Evolutionary conservation across 1,140 invertebrate genomes (phyloP).

Genomic region (Anadara kagoshimensis): DNA sequence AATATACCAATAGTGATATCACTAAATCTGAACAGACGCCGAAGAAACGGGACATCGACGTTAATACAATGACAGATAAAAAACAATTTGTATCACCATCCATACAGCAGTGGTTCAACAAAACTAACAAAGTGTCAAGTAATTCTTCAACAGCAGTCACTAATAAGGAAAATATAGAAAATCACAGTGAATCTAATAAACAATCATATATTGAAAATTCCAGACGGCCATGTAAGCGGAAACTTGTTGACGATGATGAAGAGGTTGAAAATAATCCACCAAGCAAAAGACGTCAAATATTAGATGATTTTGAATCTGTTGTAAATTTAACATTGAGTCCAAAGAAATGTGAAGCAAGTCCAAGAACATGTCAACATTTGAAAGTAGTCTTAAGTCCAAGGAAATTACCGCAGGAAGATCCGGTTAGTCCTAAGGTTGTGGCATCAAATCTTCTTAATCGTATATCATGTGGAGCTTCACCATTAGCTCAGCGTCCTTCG

Average conservation of each 20-base stretch:
- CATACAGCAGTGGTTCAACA: constrained; percentile 7
- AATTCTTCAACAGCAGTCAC: not conserved
- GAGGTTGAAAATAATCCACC: constrained; percentile 17
- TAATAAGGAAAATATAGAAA: not conserved
- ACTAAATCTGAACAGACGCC: not conserved
- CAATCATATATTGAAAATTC: constrained; percentile 9
- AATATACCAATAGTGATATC: not conserved
- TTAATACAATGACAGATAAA: too few relatives aligned
- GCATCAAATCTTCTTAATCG: constrained; percentile 16
- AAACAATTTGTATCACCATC: constrained; percentile 1
- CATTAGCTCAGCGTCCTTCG: not conserved
- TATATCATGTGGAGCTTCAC: not conserved
- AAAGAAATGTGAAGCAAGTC: constrained; percentile 13
- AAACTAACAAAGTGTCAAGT: constrained; percentile 11
- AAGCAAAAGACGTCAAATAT: constrained; percentile 20
- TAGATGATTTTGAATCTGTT: not conserved
- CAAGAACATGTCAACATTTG: constrained; percentile 1
- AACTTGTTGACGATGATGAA: constrained; percentile 28
- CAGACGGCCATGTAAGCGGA: constrained; percentile 26
- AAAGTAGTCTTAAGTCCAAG: not conserved
- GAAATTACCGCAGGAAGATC: not conserved
- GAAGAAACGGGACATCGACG: too few relatives aligned
- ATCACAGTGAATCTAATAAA: not conserved
- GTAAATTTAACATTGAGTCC: constrained; percentile 23
- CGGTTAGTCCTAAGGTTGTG: not conserved